These are phyloP conservation scores for Limnodromus scolopaceus DNA, from an alignment of 2,797 vertebrate genomes.

Conservation along the genomic window DNA sequence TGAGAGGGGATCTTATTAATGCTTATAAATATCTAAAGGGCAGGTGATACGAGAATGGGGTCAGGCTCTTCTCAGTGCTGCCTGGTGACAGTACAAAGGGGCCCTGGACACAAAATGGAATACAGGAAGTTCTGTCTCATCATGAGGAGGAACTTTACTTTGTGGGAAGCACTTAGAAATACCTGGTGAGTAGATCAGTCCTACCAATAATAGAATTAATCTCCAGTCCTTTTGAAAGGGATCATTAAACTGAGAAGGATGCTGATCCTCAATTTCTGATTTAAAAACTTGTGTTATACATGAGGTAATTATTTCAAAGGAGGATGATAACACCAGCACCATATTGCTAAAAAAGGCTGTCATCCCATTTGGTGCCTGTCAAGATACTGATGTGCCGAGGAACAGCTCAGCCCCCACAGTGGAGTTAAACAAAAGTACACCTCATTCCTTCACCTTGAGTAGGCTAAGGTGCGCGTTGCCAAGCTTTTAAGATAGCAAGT, in stretches of 20 bases:
- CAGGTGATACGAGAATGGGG: too few species aligned
- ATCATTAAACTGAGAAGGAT: not conserved
- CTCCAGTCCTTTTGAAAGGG: not conserved
- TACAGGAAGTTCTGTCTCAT: too few species aligned
- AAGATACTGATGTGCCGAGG: not conserved
- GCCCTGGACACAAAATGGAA: too few species aligned
- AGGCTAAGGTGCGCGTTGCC: not conserved
- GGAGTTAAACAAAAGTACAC: not conserved
- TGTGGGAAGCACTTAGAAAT: not conserved
- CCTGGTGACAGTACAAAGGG: too few species aligned
- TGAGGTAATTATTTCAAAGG: not conserved
- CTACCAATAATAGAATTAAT: not conserved
- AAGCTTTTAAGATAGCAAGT: slow-evolving; percentile 1
- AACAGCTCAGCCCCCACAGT: not conserved
- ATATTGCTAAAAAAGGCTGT: not conserved
- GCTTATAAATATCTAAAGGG: too few species aligned
- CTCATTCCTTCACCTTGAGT: not conserved
- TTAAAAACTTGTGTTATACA: not conserved
- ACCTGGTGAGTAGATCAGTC: not conserved
- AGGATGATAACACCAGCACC: not conserved
- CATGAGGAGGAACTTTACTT: too few species aligned
- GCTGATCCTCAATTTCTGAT: not conserved
- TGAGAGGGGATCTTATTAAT: too few species aligned
- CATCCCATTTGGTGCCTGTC: not conserved
- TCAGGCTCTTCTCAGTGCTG: too few species aligned